Evolutionary conservation across 2,113 vertebrate species (phyloP).

Genomic region (Platysternon megacephalum): DNA sequence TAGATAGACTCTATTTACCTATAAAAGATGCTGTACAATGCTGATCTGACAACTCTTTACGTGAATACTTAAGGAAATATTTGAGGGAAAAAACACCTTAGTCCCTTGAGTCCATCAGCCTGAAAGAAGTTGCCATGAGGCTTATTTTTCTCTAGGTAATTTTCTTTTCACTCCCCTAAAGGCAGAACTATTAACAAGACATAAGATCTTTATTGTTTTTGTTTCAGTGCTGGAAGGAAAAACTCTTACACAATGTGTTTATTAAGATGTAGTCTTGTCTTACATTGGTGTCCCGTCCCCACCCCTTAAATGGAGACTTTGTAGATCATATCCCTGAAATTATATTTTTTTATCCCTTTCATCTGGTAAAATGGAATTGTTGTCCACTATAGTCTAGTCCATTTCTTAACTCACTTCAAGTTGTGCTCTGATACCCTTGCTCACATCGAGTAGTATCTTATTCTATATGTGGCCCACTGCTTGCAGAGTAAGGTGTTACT

Average conservation of each 20-base stretch:
- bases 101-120: background rate
- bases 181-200: constrained; percentile 47
- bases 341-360: background rate
- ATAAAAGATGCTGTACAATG: background rate
- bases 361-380: background rate
- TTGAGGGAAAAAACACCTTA: constrained; percentile 17
- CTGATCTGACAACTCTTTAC: constrained; percentile 37
- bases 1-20: background rate
- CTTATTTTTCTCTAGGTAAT: constrained; percentile 40
- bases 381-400: background rate
- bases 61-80: constrained; percentile 48
- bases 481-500: background rate
- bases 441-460: fast-evolving
- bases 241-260: constrained; percentile 27
- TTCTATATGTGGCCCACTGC: background rate
- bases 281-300: background rate
- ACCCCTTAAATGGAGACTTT: constrained; percentile 14
- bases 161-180: constrained; percentile 39
- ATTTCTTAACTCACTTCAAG: background rate
- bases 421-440: background rate
- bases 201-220: constrained; percentile 55
- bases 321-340: background rate
- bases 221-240: constrained; percentile 46
- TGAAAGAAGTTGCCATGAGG: constrained; percentile 41
- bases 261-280: constrained; percentile 29